These are phyloP conservation scores for Lepilemur septentrionalis DNA, from an alignment of 2,797 vertebrate species.

Conservation along the genomic window DNA sequence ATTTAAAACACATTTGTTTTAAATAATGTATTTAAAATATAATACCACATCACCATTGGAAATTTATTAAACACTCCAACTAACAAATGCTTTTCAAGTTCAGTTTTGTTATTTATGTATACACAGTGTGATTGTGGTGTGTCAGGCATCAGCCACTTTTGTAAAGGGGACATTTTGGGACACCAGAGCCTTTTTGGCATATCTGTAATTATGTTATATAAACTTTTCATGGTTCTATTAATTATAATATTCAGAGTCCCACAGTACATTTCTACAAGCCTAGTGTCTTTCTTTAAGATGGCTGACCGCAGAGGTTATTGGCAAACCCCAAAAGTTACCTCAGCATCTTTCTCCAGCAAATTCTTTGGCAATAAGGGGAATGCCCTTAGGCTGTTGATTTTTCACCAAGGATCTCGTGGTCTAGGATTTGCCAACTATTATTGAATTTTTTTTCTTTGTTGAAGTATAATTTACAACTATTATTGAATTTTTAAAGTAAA, in stretches of 20 bases:
- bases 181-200: background rate
- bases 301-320: background rate
- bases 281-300: constrained; percentile 24
- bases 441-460: background rate
- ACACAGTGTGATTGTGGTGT: background rate
- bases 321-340: background rate
- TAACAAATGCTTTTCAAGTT: constrained; percentile 2
- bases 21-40: constrained; percentile 4
- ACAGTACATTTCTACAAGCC: background rate
- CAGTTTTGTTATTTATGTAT: background rate
- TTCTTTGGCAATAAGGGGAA: background rate
- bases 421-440: background rate
- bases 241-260: background rate
- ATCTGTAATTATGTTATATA: background rate
- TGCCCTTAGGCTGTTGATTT: background rate
- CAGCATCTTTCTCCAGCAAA: background rate
- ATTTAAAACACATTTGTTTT: constrained; percentile 45
- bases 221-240: background rate
- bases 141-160: background rate
- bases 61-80: constrained; percentile 30
- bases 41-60: background rate
- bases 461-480: background rate
- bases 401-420: constrained; percentile 29
- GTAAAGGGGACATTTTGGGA: background rate
- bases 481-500: constrained; percentile 38